Evolutionary conservation across 2,113 vertebrate genomes (phyloP).

Genomic region (Callocephalon fimbriatum): DNA sequence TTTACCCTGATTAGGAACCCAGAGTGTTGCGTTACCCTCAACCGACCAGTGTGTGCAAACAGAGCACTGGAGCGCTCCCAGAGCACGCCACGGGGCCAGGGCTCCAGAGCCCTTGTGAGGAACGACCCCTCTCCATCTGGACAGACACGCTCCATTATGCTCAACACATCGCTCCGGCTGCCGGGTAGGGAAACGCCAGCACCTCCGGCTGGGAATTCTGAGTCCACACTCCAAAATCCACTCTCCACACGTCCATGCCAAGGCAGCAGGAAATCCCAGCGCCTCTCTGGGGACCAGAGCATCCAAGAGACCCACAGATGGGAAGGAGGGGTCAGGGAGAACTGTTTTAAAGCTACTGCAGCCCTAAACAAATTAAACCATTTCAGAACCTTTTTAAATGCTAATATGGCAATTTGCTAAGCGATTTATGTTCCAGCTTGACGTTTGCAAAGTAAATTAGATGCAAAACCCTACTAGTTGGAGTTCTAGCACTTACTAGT

Average conservation of each 20-base stretch:
- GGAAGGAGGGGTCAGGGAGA: conserved; percentile 39
- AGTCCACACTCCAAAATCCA: background rate
- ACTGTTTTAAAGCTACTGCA: conserved; percentile 24
- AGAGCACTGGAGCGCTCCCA: background rate
- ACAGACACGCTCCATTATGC: background rate
- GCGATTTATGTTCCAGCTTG: conserved; percentile 63
- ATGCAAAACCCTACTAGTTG: conserved; percentile 55
- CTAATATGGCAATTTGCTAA: conserved; percentile 64
- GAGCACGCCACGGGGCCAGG: fast-evolving
- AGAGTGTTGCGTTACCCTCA: background rate
- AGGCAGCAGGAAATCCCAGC: fast-evolving
- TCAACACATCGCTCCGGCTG: background rate
- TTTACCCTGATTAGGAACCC: conserved; percentile 42
- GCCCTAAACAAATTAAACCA: conserved; percentile 68
- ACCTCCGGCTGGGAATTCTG: background rate
- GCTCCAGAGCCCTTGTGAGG: background rate
- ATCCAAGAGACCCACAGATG: conserved; percentile 24
- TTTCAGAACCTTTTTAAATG: conserved; percentile 67
- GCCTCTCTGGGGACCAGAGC: background rate
- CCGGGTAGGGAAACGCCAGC: background rate
- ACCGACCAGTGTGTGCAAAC: background rate
- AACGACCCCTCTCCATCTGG: background rate
- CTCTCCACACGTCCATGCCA: fast-evolving
- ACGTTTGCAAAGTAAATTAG: conserved; percentile 64
- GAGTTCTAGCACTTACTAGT: conserved; percentile 57